These are phyloP conservation scores for Thymelicus acteon DNA, from an alignment of 2,888 invertebrate species.

Conservation along the genomic window DNA sequence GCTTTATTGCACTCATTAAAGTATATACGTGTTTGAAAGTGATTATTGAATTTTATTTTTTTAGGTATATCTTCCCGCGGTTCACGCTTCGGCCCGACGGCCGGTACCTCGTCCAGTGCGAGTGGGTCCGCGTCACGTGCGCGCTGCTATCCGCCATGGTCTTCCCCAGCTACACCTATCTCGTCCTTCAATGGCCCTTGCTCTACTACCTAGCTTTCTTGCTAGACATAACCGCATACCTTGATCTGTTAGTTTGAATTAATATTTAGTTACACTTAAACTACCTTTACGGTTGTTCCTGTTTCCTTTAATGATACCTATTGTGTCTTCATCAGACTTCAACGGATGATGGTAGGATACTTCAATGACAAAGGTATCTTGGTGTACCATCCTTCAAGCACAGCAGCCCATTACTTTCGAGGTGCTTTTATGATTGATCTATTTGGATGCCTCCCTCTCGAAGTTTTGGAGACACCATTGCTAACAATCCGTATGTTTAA, in stretches of 20 bases:
- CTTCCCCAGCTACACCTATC: conserved; percentile 63
- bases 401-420: conserved; percentile 66
- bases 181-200: conserved; percentile 58
- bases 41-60: neutral
- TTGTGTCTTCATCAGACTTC: conserved; percentile 49
- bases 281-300: neutral
- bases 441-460: conserved; percentile 61
- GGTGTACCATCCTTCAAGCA: conserved; percentile 70
- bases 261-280: neutral
- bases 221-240: conserved; percentile 62
- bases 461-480: conserved; percentile 52
- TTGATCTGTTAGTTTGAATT: conserved; percentile 59
- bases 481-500: no score
- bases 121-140: conserved; percentile 64
- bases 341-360: conserved; percentile 70
- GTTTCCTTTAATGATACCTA: neutral
- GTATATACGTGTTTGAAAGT: no score
- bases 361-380: conserved; percentile 64
- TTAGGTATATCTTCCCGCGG: conserved; percentile 71
- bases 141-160: conserved; percentile 59
- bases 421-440: conserved; percentile 66
- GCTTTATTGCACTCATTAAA: no score
- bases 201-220: conserved; percentile 51
- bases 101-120: conserved; percentile 59
- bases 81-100: conserved; percentile 73